Evolutionary conservation across 1,140 invertebrate species (phyloP), one percentile per base, ranked within the genome.

Genomic region (Drosophila lacertosa): DNA sequence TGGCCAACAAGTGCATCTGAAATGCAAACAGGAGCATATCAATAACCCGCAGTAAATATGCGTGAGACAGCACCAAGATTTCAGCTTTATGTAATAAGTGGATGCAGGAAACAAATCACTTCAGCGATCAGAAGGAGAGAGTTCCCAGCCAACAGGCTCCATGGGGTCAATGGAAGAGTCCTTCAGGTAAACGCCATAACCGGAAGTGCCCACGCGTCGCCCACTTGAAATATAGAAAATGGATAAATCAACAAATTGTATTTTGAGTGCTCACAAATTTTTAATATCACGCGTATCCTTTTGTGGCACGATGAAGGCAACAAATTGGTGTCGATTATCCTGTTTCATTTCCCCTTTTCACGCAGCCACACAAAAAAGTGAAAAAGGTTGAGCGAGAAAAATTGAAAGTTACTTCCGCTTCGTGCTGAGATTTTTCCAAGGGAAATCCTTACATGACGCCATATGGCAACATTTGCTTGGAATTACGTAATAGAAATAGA

Each of bases 1-100:
- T 59, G 77, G 64, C 72, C 67, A 88, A 88, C 81, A 86, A 86
- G 81, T 86, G 81, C 80, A 86, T 76, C 60, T 18, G 33, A 26
- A 48, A 40, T 54, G 60, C 29, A 42, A 2, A 24, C 32, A 22
- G 37, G 11, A 42, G 9, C 40, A 42, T 62, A 59, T 76, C 60
- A 72, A 67, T 72, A 60, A 33, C 63, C 60, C 51, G 48, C 9
- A 10, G 53, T 29, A 59, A 69, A 72, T 67, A 86, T 80, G 62
- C 82, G 81, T 86, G 81, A 86, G 81, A 81, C 64, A 68, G 57
- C 60, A 3, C 45, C 48, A 5, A 29, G 67, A 58, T 65, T 77
- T 47, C 69, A 88, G 77, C 65, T 88, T 86, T 88, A 74, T 74
- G 68, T 64, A 84, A 81, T 64, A 53, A 18, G 33, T 15, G 16